Evolutionary conservation across 2,888 invertebrate species (phyloP), one percentile per base, ranked within the genome.

Genomic region (Smittia sp.): DNA sequence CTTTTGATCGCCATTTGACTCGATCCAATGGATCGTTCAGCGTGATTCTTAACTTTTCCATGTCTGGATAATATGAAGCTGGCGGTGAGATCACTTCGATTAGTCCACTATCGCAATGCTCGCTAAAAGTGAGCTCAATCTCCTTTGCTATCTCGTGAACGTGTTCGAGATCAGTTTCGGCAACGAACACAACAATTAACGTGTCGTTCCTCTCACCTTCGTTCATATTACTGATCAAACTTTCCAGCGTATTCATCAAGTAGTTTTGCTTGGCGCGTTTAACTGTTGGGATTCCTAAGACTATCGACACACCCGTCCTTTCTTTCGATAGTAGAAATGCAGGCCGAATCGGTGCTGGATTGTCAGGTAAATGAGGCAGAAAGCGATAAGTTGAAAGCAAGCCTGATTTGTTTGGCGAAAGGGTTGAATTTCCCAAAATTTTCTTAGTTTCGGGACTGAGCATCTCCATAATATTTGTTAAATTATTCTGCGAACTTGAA

Each of bases 221-320:
- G 32, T 83, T 87, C 87, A 94, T 87, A 24, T 89, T 89, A 74
- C 86, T 86, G 65, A 94, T 81, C 25, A 95, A 83, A 79, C 90
- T 91, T 81, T 90, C 88, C 65, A 95, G 81, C 0, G 94, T 94
- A 15, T 90, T 85, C 81, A 91, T 83, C 20, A 95, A 84, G 80
- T 95, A 94, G 77, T 86, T 90, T 78, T 93, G 91, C 76, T 90
- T 90, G 76, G 91, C 90, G 69, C 94, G 83, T 78, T 88, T 89
- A 1, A 94, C 93, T 0, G 94, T 94, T 0, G 94, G 94, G 74
- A 94, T 86, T 0, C 94, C 94, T 66, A 94, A 83, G 6, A 93
- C 90, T 73, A 93, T 84, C 22, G 91, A 89, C 0, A 89, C 90
- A 75, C 89, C 89, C 9, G 83, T 84, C 74, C 90, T 84, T 3